Base-by-base conservation (phyloP, 2,113 vertebrate species). In the Emydura subglobosa region DNA sequence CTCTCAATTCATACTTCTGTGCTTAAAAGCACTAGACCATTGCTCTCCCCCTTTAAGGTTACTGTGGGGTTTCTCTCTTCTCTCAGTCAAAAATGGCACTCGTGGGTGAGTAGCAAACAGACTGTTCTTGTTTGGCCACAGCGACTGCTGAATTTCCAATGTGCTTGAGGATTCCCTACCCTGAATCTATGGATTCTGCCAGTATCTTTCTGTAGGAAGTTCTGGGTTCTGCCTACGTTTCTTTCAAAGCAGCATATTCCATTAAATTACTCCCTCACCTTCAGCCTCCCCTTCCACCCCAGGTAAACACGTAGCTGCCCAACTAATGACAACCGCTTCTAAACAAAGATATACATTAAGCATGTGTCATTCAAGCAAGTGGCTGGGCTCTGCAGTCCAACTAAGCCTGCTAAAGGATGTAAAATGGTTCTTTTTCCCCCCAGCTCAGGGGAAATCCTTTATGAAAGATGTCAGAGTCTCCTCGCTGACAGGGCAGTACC, bases 321-420 rank as follows among this genome's bases (percentile, higher is more conserved):
- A 72, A 80, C 76, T 93, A 95, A 94, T 44, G 90, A 92, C 85
- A 91, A 54, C 88, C 27, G 7, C 80, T 88, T 89, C 92, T 79
- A 83, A 94, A 94, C 50, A 49, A 79, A 94, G 86, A 83, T 47
- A 88, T 39, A 24, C 92, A 91, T 80, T 54, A 91, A 80, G 72
- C 83, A 79, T 0, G 1, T 92, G 91, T 92, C 95, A 90, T 54
- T 97, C 93, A 59, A 1, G 12, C 82, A 81, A 95, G 90, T 59
- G 92, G 76, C 94, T 86, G 86, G 83, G 54, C 81, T 27, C 1
- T 0, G 82, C 87, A 93, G 54, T 84, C 82, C 92, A 44, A 13
- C 59, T 87, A 74, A 74, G n/a, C 19, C 39, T 49, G 88, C 93
- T 93, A 95, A 94, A 95, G 89, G 96, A 96, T 83, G 39, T 47